Evolutionary conservation across 2,113 vertebrate genomes (phyloP), one percentile per base, ranked within the genome.

Genomic region (Spermophilus dauricus): DNA sequence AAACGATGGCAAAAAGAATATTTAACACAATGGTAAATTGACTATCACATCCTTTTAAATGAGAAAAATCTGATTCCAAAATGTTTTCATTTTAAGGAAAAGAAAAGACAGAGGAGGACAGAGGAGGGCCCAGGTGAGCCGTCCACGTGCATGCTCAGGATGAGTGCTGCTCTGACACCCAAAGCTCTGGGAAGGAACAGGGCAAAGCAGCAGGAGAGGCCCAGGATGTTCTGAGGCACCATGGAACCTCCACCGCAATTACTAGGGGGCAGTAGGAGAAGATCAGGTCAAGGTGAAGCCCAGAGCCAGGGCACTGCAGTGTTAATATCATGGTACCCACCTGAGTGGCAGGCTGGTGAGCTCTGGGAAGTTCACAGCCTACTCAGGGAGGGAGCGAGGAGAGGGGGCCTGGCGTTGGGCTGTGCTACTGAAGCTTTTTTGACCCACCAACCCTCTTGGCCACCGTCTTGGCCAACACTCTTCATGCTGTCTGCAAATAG

Each of bases 151-250:
- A 45, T 30, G 16, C 39, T 75, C 76, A 30, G 32, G 37, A 6
- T 34, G 39, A 26, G 24, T 30, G 16, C 7, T 48, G 17, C 26
- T 42, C 26, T 34, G 30, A n/a, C 22, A 18, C n/a, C 48, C 17
- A 22, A 39, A 51, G 8, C 24, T 34, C 51, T 10, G 39, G 45
- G 51, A 80, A 18, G 24, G 12, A 18, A 61, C 3, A 30, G 22
- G 30, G 37, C 4, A 5, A 30, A 48, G 28, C 0, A 17, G 8
- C 5, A 2, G 32, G 13, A 28, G 17, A 12, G 2, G 45, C 28
- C 91, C 28, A 34, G 12, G 45, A 42, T 67, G 18, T 11, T 67
- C 58, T n/a, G 2, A 56, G n/a, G 24, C 20, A 26, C 4, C 26
- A 65, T 3, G 3, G 7, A n/a, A 14, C 11, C 28, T 28, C 58